Percentiles rank a stretch among this genome's conserved stretches.
These are phyloP conservation scores for Perca schrenkii DNA, from an alignment of 2,113 vertebrate genomes.

Conservation along the genomic window DNA sequence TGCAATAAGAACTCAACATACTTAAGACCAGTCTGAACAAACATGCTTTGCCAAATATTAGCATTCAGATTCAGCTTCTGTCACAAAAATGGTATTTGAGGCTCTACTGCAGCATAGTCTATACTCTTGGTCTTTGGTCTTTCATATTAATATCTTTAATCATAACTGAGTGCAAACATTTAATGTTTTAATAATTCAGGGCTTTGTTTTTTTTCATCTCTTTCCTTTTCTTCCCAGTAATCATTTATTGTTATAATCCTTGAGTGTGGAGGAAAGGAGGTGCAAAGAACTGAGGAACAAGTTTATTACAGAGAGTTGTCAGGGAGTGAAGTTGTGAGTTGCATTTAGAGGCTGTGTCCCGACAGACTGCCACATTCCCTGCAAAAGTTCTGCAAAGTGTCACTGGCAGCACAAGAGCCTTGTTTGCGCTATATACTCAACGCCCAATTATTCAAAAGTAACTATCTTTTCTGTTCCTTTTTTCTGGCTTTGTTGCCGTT, in stretches of 20 bases:
- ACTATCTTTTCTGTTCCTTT: neutral
- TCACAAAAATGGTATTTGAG: neutral
- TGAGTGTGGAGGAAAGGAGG: neutral
- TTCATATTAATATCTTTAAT: neutral
- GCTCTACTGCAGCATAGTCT: neutral
- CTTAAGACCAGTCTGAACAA: neutral
- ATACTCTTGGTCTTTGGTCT: neutral
- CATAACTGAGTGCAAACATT: neutral
- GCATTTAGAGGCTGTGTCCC: slow-evolving; percentile 10
- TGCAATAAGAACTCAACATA: neutral
- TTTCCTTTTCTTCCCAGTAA: neutral
- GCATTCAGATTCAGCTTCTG: neutral
- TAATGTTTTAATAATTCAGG: neutral
- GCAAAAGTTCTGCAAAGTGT: neutral
- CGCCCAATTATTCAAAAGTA: slow-evolving; percentile 24
- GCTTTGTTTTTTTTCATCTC: neutral
- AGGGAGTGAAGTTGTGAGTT: slow-evolving; percentile 5
- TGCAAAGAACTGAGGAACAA: neutral
- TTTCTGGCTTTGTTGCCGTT: slow-evolving; percentile 26
- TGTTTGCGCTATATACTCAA: neutral
- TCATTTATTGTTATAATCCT: neutral
- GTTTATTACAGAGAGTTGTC: neutral
- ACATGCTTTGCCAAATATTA: neutral
- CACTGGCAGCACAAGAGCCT: slow-evolving; percentile 10
- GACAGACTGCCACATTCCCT: neutral